Conservation (phyloP, 64 coral and sea anemone species). For the Orbicella faveolata region DNA sequence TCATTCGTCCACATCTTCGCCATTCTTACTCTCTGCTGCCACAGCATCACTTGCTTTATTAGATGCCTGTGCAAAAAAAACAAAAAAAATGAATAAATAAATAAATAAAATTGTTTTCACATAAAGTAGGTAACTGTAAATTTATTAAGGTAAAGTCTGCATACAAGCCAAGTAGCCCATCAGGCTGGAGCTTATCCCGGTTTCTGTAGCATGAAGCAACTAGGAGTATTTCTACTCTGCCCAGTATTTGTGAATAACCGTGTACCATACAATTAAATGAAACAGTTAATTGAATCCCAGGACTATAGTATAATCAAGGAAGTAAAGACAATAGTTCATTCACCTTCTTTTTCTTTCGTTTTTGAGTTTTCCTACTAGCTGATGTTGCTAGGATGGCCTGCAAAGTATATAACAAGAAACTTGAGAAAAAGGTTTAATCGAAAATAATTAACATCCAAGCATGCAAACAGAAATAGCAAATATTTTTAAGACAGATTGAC, state of each 20-base stretch:
- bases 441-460: too few relatives aligned
- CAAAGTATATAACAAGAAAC: neutral
- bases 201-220: too few relatives aligned
- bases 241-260: too few relatives aligned
- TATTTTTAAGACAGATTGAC: too few relatives aligned
- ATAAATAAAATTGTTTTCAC: neutral
- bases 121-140: neutral
- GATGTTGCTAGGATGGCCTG: slow-evolving; percentile 85
- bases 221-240: too few relatives aligned
- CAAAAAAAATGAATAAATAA: neutral
- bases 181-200: too few relatives aligned
- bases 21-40: slow-evolving; percentile 11
- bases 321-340: neutral
- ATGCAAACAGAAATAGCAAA: too few relatives aligned
- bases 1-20: neutral
- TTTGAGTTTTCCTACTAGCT: slow-evolving; percentile 82
- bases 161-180: too few relatives aligned
- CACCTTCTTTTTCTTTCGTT: slow-evolving; percentile 97
- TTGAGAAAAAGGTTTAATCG: neutral
- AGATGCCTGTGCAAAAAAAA: neutral
- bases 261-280: too few relatives aligned
- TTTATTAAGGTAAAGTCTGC: too few relatives aligned
- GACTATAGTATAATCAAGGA: too few relatives aligned
- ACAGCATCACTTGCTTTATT: slow-evolving; percentile 19
- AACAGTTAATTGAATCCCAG: neutral